Percentiles rank a stretch among this genome's conserved stretches.
These are phyloP conservation scores for Formicarius rufipectus DNA, from an alignment of 2,113 vertebrate species.

Conservation along the genomic window DNA sequence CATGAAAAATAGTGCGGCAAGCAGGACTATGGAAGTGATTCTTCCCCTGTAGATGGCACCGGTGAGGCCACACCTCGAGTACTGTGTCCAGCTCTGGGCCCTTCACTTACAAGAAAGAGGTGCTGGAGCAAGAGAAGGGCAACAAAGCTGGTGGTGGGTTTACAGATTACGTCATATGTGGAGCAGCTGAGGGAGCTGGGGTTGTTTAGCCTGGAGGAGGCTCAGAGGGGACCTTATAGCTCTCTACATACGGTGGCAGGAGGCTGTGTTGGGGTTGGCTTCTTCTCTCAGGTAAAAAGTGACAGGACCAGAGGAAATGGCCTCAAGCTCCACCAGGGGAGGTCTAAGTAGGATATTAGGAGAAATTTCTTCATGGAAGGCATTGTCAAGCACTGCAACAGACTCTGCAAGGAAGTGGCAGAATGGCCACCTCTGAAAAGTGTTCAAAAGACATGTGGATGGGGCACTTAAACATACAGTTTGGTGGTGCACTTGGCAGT, in stretches of 20 bases:
- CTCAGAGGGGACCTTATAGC: background rate
- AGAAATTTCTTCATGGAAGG: background rate
- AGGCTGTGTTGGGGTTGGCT: background rate
- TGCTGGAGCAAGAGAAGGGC: background rate
- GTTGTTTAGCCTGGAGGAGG: background rate
- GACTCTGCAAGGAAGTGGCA: background rate
- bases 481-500: background rate
- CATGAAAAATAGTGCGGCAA: background rate
- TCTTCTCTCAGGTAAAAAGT: background rate
- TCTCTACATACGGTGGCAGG: background rate
- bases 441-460: background rate
- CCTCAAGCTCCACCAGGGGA: background rate
- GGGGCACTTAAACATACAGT: no score
- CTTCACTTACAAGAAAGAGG: background rate
- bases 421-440: background rate
- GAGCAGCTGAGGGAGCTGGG: background rate
- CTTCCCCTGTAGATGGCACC: fast-evolving
- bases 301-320: background rate
- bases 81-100: background rate
- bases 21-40: background rate
- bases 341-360: background rate
- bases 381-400: background rate
- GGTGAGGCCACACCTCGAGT: background rate
- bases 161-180: background rate
- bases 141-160: background rate